Evolutionary conservation across 2,888 invertebrate genomes (phyloP).

Genomic region (Drosophila mercatorum): DNA sequence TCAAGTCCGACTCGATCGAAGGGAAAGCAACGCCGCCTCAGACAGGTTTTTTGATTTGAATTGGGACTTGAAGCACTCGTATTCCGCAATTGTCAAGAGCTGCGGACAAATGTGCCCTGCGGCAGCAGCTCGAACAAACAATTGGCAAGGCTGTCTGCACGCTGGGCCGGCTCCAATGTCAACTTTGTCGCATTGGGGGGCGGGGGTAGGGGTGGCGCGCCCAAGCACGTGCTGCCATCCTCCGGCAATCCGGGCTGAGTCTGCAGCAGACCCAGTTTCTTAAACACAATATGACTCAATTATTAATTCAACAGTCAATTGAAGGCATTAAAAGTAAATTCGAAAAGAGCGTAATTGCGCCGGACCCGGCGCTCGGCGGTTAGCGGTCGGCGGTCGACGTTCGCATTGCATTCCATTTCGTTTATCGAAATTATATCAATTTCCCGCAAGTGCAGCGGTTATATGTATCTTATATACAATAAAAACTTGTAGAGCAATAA

Average conservation of each 20-base stretch:
- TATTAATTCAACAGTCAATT: constrained; percentile 80
- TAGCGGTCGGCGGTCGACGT: constrained; percentile 1
- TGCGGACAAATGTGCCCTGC: constrained; percentile 52
- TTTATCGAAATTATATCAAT: constrained; percentile 78
- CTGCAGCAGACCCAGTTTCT: constrained; percentile 12
- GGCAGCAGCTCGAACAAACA: constrained; percentile 28
- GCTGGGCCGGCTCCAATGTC: constrained; percentile 44
- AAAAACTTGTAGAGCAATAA: neutral
- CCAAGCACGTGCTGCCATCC: constrained; percentile 56
- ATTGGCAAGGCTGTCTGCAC: constrained; percentile 9
- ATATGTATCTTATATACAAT: constrained; percentile 11
- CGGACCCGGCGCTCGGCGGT: constrained; percentile 13
- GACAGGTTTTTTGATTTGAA: constrained; percentile 17
- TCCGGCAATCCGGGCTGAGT: constrained; percentile 29
- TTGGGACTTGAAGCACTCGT: constrained; percentile 43
- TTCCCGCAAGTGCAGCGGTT: constrained; percentile 38
- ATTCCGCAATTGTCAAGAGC: constrained; percentile 35
- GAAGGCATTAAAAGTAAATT: constrained; percentile 78
- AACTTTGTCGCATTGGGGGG: constrained; percentile 68
- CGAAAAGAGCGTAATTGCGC: constrained; percentile 67
- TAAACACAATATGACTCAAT: constrained; percentile 65
- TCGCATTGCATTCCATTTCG: constrained; percentile 68
- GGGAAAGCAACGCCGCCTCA: constrained; percentile 45
- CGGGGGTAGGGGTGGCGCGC: constrained; percentile 11
- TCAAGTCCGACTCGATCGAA: constrained; percentile 41